Evolutionary conservation across 92 coral and sea anemone genomes (phyloP).

Genomic region (Blastomussa wellsi): DNA sequence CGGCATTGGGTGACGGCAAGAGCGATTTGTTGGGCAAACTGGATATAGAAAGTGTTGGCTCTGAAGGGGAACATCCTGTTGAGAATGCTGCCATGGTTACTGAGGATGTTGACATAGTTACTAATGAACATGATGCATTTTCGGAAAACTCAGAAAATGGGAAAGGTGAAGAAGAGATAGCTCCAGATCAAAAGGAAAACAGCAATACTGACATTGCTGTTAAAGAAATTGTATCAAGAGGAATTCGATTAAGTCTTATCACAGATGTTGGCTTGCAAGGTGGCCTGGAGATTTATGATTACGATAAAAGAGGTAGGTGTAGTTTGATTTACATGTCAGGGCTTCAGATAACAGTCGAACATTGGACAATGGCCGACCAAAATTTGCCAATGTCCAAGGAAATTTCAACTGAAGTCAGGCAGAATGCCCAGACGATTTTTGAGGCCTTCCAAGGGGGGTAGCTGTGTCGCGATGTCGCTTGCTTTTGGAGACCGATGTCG

Average conservation of each 20-base stretch:
- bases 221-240: conserved; percentile 37
- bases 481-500: too few relatives aligned
- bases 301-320: conserved; percentile 55
- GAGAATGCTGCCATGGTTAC: neutral
- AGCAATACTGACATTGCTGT: neutral
- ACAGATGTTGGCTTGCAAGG: conserved; percentile 50
- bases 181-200: neutral
- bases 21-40: conserved; percentile 6
- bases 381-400: too few relatives aligned
- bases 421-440: too few relatives aligned
- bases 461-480: too few relatives aligned
- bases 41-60: conserved; percentile 51
- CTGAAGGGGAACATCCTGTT: conserved; percentile 1
- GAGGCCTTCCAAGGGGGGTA: too few relatives aligned
- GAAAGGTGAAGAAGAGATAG: neutral
- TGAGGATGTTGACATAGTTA: too few relatives aligned
- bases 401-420: too few relatives aligned
- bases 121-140: neutral
- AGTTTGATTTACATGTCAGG: too few relatives aligned
- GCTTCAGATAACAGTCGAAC: too few relatives aligned
- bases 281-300: conserved; percentile 67
- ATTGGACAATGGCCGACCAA: too few relatives aligned
- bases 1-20: conserved; percentile 2
- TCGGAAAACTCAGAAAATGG: neutral
- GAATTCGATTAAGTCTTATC: conserved; percentile 47